Percentiles rank a stretch among this genome's conserved stretches.
phyloP scores from a whole-genome alignment of 2,888 invertebrate species.

The Cheilosia grossa region DNA sequence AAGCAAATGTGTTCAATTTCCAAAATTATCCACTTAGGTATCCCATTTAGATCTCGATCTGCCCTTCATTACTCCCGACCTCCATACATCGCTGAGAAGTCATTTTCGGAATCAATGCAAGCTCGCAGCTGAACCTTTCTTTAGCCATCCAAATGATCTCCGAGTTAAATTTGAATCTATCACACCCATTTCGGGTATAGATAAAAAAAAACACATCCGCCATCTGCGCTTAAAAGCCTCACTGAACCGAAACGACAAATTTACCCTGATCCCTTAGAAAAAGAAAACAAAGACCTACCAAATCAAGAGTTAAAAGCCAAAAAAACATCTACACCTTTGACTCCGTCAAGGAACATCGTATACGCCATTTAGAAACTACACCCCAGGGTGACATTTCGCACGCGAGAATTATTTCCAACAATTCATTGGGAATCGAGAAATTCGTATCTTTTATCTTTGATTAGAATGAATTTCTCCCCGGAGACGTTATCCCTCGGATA shows the following conservation, averaged over 20 bases:
- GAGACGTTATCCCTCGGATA: conserved; percentile 63
- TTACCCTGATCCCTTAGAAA: conserved; percentile 15
- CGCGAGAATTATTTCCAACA: conserved; percentile 75
- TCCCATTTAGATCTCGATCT: too few relatives aligned
- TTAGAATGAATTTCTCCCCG: conserved; percentile 75
- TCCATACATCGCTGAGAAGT: too few relatives aligned
- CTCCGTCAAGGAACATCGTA: conserved; percentile 22
- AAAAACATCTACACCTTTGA: conserved; percentile 49
- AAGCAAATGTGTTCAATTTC: too few relatives aligned
- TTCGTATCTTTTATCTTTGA: conserved; percentile 74
- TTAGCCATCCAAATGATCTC: too few relatives aligned
- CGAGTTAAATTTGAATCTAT: too few relatives aligned
- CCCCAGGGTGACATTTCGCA: conserved; percentile 72
- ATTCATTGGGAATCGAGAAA: conserved; percentile 72
- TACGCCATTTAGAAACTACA: conserved; percentile 66
- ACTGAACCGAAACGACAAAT: conserved; percentile 36
- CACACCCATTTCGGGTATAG: too few relatives aligned
- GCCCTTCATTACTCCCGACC: too few relatives aligned
- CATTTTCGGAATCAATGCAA: too few relatives aligned
- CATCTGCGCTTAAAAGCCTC: conserved; percentile 35
- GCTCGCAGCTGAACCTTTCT: too few relatives aligned
- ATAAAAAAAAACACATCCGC: neutral
- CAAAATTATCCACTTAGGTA: too few relatives aligned
- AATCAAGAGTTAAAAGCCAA: conserved; percentile 21
- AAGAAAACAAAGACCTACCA: neutral